Percentiles rank a stretch among this genome's conserved stretches.
phyloP scores from a whole-genome alignment of 2,888 invertebrate species.

The Drosophila antonietae region DNA sequence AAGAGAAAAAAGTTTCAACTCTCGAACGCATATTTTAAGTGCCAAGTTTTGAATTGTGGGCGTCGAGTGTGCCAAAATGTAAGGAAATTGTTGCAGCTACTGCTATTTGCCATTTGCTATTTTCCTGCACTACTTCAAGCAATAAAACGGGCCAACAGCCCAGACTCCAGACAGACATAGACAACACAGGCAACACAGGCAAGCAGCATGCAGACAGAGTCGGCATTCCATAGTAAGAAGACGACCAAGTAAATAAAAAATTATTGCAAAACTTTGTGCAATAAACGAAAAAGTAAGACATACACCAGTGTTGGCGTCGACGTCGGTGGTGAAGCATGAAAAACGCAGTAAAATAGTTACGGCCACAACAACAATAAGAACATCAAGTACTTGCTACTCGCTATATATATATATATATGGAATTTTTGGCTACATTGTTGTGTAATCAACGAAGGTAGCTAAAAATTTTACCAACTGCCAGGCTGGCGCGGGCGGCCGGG shows the following conservation, averaged over 20 bases:
- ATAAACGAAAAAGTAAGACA: constrained; percentile 77
- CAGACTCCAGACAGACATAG: constrained; percentile 16
- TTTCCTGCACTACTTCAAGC: constrained; percentile 58
- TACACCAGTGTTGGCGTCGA: constrained; percentile 48
- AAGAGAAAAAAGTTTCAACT: constrained; percentile 40
- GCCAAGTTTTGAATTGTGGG: constrained; percentile 69
- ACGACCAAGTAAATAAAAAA: constrained; percentile 71
- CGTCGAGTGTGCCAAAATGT: constrained; percentile 61
- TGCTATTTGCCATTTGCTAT: constrained; percentile 60
- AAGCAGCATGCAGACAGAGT: constrained; percentile 15
- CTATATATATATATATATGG: neutral
- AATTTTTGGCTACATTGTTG: constrained; percentile 53
- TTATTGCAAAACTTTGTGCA: constrained; percentile 77
- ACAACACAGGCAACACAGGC: constrained; percentile 4
- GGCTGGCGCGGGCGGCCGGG: neutral
- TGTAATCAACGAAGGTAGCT: constrained; percentile 69
- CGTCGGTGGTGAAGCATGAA: constrained; percentile 67
- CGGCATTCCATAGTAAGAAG: constrained; percentile 35
- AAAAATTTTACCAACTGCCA: constrained; percentile 11
- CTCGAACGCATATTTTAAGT: constrained; percentile 71
- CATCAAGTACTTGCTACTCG: constrained; percentile 19
- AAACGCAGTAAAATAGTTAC: constrained; percentile 72
- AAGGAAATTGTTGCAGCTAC: constrained; percentile 70
- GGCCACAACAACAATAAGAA: constrained; percentile 22
- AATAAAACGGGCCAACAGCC: constrained; percentile 56